These are phyloP conservation scores for Leucoptera coffeella DNA, from an alignment of 2,888 invertebrate species.

Conservation along the genomic window DNA sequence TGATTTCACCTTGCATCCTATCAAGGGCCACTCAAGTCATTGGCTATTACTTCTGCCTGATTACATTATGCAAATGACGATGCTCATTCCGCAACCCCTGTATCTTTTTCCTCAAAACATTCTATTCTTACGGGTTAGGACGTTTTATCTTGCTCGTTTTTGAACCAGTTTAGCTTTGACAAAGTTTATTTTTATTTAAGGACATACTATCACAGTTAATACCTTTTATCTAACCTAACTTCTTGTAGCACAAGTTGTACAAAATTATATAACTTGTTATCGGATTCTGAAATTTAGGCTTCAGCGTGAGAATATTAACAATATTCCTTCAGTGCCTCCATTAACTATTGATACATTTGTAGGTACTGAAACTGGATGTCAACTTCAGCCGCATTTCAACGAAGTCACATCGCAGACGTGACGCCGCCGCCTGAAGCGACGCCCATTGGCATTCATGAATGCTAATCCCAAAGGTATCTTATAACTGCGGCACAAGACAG, in stretches of 20 bases:
- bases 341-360: too few relatives aligned
- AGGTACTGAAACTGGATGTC: background rate
- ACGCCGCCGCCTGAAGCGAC: slow-evolving; percentile 3
- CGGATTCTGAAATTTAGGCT: too few relatives aligned
- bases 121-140: slow-evolving; percentile 1
- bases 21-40: slow-evolving; percentile 27
- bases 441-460: slow-evolving; percentile 10
- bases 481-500: too few relatives aligned
- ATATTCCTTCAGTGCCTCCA: too few relatives aligned
- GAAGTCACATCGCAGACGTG: slow-evolving; percentile 5
- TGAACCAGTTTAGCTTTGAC: background rate
- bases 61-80: slow-evolving; percentile 39
- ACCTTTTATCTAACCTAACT: too few relatives aligned
- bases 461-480: slow-evolving; percentile 10
- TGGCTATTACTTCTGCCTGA: slow-evolving; percentile 26
- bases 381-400: slow-evolving; percentile 3
- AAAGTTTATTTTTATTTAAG: background rate
- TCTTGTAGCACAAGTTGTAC: too few relatives aligned
- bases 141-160: background rate
- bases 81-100: slow-evolving; percentile 17
- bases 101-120: slow-evolving; percentile 6
- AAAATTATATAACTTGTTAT: too few relatives aligned
- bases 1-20: too few relatives aligned
- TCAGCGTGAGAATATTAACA: too few relatives aligned
- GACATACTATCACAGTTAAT: background rate